Evolutionary conservation across 2,113 vertebrate genomes (phyloP), one percentile per base, ranked within the genome.

Genomic region (Mixornis gularis): DNA sequence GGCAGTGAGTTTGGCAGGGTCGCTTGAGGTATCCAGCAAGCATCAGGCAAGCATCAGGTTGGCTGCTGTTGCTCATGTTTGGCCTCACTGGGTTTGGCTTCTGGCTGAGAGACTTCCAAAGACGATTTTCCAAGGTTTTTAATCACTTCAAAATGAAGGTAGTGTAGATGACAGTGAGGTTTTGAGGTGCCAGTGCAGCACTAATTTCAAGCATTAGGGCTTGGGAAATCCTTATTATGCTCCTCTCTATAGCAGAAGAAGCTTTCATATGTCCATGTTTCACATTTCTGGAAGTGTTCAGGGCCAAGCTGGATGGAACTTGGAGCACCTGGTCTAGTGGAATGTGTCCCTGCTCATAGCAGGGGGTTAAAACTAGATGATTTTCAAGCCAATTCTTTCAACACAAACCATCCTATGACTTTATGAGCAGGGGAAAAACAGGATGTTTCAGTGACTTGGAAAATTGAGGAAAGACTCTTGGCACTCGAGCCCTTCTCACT

Each of bases 21-120:
- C 0, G 0, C 16, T 53, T 26, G 20, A 41, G 32, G 29, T 18
- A 17, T 10, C 16, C n/a, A 85, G 30, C 48, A 56, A 27, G 63
- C 9, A 6, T 12, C 7, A 51, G 36, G 19, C 40, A 85, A 52
- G 26, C 27, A 21, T 29, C 1, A 1, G 10, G 13, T 36, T 62
- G 79, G 46, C 48, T 71, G 52, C 46, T 85, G 3, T 16, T 59
- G 69, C 48, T 91, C 0, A 0, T 1, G 1, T 71, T 55, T 78
- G 38, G 25, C 21, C 82, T 72, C 32, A 41, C 27, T 64, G 41
- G 18, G 9, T 55, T 78, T 71, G 48, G 10, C 40, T 87, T 79
- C 62, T 71, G 36, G 13, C 41, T 85, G 56, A 48, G 21, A 10
- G 12, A 40, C 32, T 41, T 72, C 24, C 13, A 29, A 15, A 26